These are phyloP conservation scores for Mastomys coucha DNA, from an alignment of 2,113 vertebrate genomes.

Conservation along the genomic window DNA sequence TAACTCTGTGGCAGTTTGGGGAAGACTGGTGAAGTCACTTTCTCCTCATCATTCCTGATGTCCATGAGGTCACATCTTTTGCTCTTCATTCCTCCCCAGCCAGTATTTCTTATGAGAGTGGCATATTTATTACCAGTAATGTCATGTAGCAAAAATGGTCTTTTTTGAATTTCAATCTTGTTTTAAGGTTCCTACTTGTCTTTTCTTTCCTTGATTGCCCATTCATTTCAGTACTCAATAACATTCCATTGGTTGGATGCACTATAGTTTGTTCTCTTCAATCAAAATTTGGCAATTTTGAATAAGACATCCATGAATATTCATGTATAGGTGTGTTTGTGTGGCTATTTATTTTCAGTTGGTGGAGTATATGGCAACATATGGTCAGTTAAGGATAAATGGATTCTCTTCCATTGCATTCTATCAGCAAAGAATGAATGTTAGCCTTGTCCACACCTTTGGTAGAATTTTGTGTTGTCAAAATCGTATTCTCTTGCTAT, in stretches of 20 bases:
- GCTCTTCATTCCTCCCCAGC: background rate
- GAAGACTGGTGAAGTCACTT: background rate
- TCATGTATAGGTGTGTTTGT: background rate
- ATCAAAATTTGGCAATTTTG: background rate
- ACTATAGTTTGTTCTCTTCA: background rate
- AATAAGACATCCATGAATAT: background rate
- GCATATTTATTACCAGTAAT: background rate
- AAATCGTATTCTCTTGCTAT: no score
- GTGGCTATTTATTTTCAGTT: background rate
- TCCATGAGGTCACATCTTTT: background rate
- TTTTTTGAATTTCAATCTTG: background rate
- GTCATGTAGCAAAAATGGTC: background rate
- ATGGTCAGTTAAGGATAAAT: background rate
- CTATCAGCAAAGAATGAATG: background rate
- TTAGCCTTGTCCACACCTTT: background rate
- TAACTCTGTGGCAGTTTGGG: background rate
- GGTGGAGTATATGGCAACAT: background rate
- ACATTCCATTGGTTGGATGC: background rate
- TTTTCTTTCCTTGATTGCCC: background rate
- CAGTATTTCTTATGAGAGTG: no score
- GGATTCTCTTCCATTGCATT: background rate
- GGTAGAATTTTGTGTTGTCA: accelerated
- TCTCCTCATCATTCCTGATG: background rate
- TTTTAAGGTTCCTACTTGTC: background rate
- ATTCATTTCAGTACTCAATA: background rate